Percentiles rank a stretch among this genome's conserved stretches.
Conservation (phyloP, 2,797 vertebrate genomes). For the Spondyliosoma cantharus region DNA sequence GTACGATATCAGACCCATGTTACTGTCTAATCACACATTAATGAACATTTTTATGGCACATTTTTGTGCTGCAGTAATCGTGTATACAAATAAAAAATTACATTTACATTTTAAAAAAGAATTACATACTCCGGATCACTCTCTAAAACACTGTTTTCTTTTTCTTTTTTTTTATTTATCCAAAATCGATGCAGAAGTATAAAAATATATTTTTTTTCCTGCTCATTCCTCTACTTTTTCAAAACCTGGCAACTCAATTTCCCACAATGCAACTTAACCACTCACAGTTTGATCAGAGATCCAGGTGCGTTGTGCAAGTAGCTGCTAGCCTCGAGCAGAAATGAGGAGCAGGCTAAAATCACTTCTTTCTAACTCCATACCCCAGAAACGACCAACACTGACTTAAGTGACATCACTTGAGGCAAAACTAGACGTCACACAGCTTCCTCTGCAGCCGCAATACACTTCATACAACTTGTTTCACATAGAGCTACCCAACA, state of each 20-base stretch:
- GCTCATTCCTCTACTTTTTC: too few relatives aligned
- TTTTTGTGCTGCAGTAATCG: neutral
- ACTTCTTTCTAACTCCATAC: neutral
- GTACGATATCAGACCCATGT: neutral
- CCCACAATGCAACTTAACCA: neutral
- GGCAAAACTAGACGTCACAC: neutral
- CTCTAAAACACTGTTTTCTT: neutral
- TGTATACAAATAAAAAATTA: too few relatives aligned
- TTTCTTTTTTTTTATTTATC: neutral
- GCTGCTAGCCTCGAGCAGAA: neutral
- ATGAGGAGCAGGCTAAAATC: neutral
- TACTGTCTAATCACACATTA: neutral
- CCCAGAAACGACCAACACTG: neutral
- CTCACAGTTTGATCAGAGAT: neutral
- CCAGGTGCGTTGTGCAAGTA: neutral
- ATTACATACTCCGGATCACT: neutral
- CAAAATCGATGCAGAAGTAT: neutral
- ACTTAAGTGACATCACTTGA: too few relatives aligned
- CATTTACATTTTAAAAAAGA: neutral
- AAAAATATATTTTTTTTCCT: neutral
- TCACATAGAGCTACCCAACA: neutral
- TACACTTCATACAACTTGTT: too few relatives aligned
- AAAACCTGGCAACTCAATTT: neutral
- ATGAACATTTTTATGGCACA: too few relatives aligned
- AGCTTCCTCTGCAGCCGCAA: neutral